phyloP scores from a whole-genome alignment of 2,797 vertebrate species.

The Sebastolobus alascanus region DNA sequence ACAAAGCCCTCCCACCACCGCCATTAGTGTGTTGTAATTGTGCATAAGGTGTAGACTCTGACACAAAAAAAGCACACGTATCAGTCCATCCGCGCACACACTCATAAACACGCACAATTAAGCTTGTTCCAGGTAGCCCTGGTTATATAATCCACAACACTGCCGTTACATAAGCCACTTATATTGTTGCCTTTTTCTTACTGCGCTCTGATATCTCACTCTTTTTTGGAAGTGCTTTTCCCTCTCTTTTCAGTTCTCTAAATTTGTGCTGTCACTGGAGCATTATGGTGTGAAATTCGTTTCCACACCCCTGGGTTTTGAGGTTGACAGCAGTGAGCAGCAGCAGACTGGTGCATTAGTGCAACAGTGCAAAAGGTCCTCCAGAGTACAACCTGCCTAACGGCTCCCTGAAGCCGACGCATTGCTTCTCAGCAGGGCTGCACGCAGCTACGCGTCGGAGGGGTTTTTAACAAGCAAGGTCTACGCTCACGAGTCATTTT shows the following conservation, averaged over 20 bases:
- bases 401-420: constrained; percentile 47
- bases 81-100: constrained; percentile 37
- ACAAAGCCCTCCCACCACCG: constrained; percentile 94
- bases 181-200: constrained; percentile 71
- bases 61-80: constrained; percentile 36
- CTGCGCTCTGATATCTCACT: constrained; percentile 58
- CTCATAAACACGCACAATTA: constrained; percentile 62
- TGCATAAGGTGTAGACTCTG: constrained; percentile 94
- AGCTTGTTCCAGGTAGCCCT: constrained; percentile 71
- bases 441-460: constrained; percentile 40
- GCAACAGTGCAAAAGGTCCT: constrained; percentile 64
- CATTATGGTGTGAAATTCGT: constrained; percentile 75
- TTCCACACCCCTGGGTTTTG: constrained; percentile 69
- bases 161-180: constrained; percentile 76
- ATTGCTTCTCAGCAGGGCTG: constrained; percentile 56
- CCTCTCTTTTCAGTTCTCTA: constrained; percentile 59
- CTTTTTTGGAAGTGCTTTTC: constrained; percentile 59
- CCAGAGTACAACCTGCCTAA: constrained; percentile 55
- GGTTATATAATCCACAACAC: constrained; percentile 74
- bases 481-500: constrained; percentile 39
- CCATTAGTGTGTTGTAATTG: constrained; percentile 98
- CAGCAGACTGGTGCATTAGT: constrained; percentile 71
- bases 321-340: constrained; percentile 68
- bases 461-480: constrained; percentile 51
- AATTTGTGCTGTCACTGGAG: constrained; percentile 65